Conservation (phyloP, 2,113 vertebrate genomes). For the Zingel zingel region DNA sequence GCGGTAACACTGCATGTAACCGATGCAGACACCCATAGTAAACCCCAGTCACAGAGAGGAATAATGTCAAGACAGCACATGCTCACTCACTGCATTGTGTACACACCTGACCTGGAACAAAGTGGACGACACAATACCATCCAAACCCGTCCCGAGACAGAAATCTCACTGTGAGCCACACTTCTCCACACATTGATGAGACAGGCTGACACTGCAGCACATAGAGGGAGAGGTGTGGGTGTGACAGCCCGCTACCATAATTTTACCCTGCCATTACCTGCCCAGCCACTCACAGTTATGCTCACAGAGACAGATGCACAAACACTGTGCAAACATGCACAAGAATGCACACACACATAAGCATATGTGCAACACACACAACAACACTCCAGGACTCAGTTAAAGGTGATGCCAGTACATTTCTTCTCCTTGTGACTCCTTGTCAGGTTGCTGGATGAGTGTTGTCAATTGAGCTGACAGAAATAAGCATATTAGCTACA, state of each 20-base stretch:
- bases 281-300: conserved; percentile 72
- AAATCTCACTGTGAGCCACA: conserved; percentile 71
- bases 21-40: conserved; percentile 47
- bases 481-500: conserved; percentile 75
- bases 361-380: conserved; percentile 18
- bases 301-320: conserved; percentile 71
- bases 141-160: conserved; percentile 65
- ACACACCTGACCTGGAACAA: conserved; percentile 82
- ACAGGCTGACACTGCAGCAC: conserved; percentile 78
- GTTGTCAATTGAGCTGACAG: conserved; percentile 78
- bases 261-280: conserved; percentile 82
- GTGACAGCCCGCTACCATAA: conserved; percentile 81
- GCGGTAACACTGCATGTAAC: conserved; percentile 50
- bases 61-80: conserved; percentile 65
- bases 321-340: conserved; percentile 57
- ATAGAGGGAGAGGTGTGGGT: conserved; percentile 69
- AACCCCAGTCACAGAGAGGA: conserved; percentile 49
- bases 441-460: conserved; percentile 69
- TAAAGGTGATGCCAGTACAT: conserved; percentile 62
- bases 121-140: conserved; percentile 79
- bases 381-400: conserved; percentile 51
- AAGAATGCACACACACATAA: conserved; percentile 42
- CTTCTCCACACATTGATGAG: conserved; percentile 81
- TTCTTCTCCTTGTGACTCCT: conserved; percentile 69
- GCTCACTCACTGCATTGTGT: conserved; percentile 64